Base-by-base conservation (phyloP, 2,797 vertebrate genomes). In the Lacerta bilineata region DNA sequence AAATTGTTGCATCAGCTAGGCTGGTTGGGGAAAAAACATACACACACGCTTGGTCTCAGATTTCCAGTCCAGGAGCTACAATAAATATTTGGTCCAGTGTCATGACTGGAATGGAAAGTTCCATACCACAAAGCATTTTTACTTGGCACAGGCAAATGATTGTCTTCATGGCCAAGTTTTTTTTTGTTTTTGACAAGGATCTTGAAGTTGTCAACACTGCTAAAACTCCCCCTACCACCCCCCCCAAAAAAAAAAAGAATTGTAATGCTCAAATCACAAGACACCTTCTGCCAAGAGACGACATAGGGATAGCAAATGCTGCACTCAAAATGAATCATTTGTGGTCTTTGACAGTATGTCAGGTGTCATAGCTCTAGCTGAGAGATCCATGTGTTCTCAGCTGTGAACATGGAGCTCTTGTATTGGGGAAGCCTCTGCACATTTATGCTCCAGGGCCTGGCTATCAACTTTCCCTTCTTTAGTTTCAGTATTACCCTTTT, bases 131-230 rank as follows among this genome's bases (percentile, higher is more conserved):
- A 46, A 39, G 4, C 1, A 2, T 8, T 83, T 76, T 81, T 55
- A 64, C 17, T 83, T 9, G 66, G 5, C 17, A 8, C 64, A 71
- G 64, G 23, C 46, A 18, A 92, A 64, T 33, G 88, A 59, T 15
- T 9, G 11, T 10, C 18, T n/a, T 0, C n/a, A 83, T n/a, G 9
- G 2, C 2, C 13, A 18, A 59, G 41, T 41, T 46, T 85, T 41
- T n/a, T 46, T 85, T 69, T 66, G 69, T 17, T 89, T 90, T 88
- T 88, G 88, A 72, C 68, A 80, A 33, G 71, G 85, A 68, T 1
- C 3, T 10, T 85, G 83, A 4, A 85, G n/a, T 27, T 43, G 1
- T 4, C 0, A 55, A 0, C 8, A 83, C 80, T 11, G 3, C 11
- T 83, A 87, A 86, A 68, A 5, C 50, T 10, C 29, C 25, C 6